Evolutionary conservation across 2,113 vertebrate species (phyloP), one percentile per base, ranked within the genome.

Genomic region (Cyprinodon variegatus): DNA sequence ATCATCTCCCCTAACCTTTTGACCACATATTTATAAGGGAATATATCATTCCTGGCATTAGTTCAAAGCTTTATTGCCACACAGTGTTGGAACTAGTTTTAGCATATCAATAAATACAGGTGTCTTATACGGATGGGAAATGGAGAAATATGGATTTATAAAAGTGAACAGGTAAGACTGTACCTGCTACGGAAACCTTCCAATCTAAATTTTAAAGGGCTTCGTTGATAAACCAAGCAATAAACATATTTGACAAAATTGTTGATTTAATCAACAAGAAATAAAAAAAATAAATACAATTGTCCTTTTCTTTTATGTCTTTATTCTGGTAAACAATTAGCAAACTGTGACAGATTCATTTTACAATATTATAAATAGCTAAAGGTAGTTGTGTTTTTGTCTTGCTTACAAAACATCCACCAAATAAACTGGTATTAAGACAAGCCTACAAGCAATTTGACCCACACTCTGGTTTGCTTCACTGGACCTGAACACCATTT

Each of bases 401-500:
- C 64, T 67, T 80, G 61, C 46, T 66, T 76, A 81, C 79, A 92
- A 89, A 90, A 76, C 81, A 72, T 41, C 69, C 61, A 15, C 65
- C 61, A 76, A 66, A 90, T 88, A 83, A 84, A 79, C 22, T 43
- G 46, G 46, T 70, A 64, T 64, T 69, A 61, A 65, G 69, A 77
- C 70, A 72, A 71, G 77, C 60, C 17, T 72, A 72, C 76, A 73
- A 70, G 76, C 57, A 39, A 20, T 72, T 75, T 3, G 3, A 59
- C 61, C 70, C 76, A 67, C 64, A 72, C 76, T 82, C 66, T 39
- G 53, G 79, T 72, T 61, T 74, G 86, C 83, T 89, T 84, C 89
- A 89, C 72, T 91, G 82, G 81, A 86, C 91, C 83, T 40, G 87
- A 92, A 89, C 86, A 86, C 68, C 82, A 81, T 85, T 89, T 88